A percentile compares a stretch with the other conserved stretches of the same genome.
These are phyloP conservation scores for Empis livida DNA, from an alignment of 2,888 invertebrate genomes.

Conservation along the genomic window DNA sequence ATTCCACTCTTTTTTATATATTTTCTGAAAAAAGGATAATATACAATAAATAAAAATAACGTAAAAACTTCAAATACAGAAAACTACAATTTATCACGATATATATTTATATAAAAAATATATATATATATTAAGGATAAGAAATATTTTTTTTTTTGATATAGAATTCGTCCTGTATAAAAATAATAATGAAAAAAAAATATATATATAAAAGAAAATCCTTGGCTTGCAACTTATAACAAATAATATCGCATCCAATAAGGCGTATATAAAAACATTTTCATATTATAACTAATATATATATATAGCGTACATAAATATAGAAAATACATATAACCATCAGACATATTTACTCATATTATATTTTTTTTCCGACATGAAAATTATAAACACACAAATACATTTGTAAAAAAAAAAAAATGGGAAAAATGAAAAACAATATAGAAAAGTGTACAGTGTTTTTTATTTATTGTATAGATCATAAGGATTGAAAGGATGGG, in stretches of 20 bases:
- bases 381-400: no score
- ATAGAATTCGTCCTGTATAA: background rate
- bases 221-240: slow-evolving; percentile 1
- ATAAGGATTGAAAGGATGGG: no score
- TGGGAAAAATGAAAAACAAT: no score
- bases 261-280: no score
- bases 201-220: background rate
- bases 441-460: no score
- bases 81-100: slow-evolving; percentile 18
- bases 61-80: slow-evolving; percentile 16
- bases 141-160: background rate
- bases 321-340: no score
- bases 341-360: no score
- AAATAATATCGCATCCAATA: background rate
- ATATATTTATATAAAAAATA: slow-evolving; percentile 8
- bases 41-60: slow-evolving; percentile 7
- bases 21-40: background rate
- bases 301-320: no score
- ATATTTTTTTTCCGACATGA: no score
- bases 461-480: no score
- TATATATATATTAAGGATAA: background rate
- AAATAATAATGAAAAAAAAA: background rate
- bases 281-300: no score
- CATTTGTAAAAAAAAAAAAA: no score
- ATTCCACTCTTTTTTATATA: background rate